Evolutionary conservation across 1,140 invertebrate genomes (phyloP), one percentile per base, ranked within the genome.

Genomic region (Xylocopa sonorina): DNA sequence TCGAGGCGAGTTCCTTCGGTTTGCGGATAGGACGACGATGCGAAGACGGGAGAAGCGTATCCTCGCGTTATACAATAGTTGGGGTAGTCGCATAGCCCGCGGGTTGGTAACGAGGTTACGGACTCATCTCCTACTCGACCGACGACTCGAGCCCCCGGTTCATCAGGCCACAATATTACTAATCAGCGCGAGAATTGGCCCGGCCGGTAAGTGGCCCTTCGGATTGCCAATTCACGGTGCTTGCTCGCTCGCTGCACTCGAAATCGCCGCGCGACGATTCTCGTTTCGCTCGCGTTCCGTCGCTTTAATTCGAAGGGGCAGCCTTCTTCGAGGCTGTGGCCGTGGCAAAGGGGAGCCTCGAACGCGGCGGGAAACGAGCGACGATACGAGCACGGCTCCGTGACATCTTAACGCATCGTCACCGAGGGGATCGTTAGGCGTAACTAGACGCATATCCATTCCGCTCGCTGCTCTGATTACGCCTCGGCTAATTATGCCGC

Each of bases 161-260:
- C 91, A 91, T 92, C 91, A 92, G 91, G 90, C 90, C 90, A 92
- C 91, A 92, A 92, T 92, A 92, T 92, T 92, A 92, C 91, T 92
- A 92, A 92, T 92, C 91, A 92, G 90, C 88, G 81, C 81, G 83
- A 89, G 90, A 85, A 92, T 92, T 92, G 90, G 88, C 82, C 89
- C 80, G 82, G 77, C 58, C 71, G 80, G 86, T 91, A 91, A 92
- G 90, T 91, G 90, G n/a, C 79, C 84, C 84, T 79, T 76, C 88
- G 89, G 82, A 92, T 92, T 92, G 90, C 88, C 90, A 92, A 92
- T 92, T 92, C 91, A 90, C 84, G 74, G 75, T 88, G 84, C 78
- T 75, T 71, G 58, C 63, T 72, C 51, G 29, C 6, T 50, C 57
- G 55, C 9, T 53, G 46, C 62, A 24, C 50, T 48, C 18, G 2